phyloP scores from a whole-genome alignment of 1,140 invertebrate species.

The Tetragonula clypearis region DNA sequence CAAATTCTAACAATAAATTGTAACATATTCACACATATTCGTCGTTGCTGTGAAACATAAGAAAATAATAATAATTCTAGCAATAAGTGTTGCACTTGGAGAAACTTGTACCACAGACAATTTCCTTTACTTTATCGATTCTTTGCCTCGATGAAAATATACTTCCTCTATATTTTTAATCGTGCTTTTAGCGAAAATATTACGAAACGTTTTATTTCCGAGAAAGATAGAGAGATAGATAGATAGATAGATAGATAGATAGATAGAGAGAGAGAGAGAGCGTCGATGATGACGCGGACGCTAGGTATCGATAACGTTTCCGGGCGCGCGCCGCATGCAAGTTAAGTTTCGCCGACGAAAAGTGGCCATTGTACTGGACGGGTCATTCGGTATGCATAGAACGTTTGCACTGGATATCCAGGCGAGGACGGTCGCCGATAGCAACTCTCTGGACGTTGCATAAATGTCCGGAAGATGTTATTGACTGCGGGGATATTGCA shows the following conservation, averaged over 20 bases:
- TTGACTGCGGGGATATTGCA: constrained; percentile 52
- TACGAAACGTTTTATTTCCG: background rate
- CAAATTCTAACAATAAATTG: too few species aligned
- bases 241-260: too few species aligned
- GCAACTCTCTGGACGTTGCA: constrained; percentile 44
- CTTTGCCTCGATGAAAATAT: too few species aligned
- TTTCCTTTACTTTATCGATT: too few species aligned
- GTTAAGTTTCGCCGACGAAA: constrained; percentile 45
- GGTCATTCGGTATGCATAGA: constrained; percentile 43
- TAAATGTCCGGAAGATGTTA: constrained; percentile 55
- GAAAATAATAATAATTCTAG: too few species aligned
- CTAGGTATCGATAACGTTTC: constrained; percentile 43
- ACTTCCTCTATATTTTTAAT: too few species aligned
- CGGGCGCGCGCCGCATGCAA: constrained; percentile 18
- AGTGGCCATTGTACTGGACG: constrained; percentile 39
- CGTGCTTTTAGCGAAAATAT: too few species aligned
- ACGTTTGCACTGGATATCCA: constrained; percentile 43
- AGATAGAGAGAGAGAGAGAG: background rate
- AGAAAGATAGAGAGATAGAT: background rate
- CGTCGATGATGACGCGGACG: background rate
- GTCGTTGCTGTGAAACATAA: too few species aligned
- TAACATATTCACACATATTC: too few species aligned
- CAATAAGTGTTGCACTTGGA: too few species aligned
- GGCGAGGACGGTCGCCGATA: constrained; percentile 9
- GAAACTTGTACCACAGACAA: too few species aligned